These are phyloP conservation scores for Mesaphorura yosii DNA, from an alignment of 1,140 invertebrate species.

Conservation along the genomic window DNA sequence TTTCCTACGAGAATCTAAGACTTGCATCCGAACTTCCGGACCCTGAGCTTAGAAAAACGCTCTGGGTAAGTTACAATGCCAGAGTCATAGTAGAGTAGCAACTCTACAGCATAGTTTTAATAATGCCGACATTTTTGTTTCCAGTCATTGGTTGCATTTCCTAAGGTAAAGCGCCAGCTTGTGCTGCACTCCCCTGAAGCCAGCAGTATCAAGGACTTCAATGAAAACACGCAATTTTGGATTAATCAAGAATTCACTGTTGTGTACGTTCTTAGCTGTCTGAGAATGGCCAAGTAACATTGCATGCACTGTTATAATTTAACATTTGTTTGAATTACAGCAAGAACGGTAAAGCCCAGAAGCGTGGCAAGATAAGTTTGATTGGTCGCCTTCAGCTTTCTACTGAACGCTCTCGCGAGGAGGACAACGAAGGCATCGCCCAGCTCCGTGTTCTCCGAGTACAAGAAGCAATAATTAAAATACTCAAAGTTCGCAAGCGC, in stretches of 20 bases:
- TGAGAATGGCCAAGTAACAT: background rate
- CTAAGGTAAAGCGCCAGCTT: constrained; percentile 87
- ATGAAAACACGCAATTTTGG: constrained; percentile 85
- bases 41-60: constrained; percentile 83
- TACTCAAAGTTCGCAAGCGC: constrained; percentile 92
- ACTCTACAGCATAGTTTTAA: background rate
- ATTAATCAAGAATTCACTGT: constrained; percentile 92
- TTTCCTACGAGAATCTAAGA: constrained; percentile 88
- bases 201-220: constrained; percentile 83
- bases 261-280: constrained; percentile 43
- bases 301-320: constrained; percentile 3
- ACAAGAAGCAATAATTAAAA: constrained; percentile 79
- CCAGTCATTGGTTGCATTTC: constrained; percentile 84
- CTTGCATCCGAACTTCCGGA: constrained; percentile 94
- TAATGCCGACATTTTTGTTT: constrained; percentile 27
- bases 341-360: constrained; percentile 89
- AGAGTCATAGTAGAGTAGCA: background rate
- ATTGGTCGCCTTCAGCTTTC: constrained; percentile 87
- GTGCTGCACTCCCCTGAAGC: constrained; percentile 65
- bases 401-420: constrained; percentile 88
- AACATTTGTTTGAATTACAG: constrained; percentile 35
- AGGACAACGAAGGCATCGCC: constrained; percentile 95
- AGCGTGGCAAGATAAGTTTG: constrained; percentile 86
- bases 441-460: constrained; percentile 83
- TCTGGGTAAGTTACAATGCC: constrained; percentile 56